These are phyloP conservation scores for Himalopsyche phryganea DNA, from an alignment of 1,140 invertebrate species.

Conservation along the genomic window DNA sequence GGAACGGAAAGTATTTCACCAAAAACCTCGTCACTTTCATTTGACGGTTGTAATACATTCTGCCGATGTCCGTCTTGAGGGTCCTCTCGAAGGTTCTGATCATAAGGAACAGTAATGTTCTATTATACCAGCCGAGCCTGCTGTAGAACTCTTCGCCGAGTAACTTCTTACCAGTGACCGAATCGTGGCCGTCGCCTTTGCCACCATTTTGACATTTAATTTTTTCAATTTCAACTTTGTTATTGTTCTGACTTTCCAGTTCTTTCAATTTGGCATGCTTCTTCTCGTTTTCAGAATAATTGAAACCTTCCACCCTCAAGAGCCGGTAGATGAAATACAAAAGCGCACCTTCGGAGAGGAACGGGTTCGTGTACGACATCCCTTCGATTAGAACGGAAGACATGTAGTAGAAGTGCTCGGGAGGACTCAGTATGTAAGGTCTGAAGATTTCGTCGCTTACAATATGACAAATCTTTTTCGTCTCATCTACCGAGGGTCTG, in stretches of 20 bases:
- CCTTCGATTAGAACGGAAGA: slow-evolving; percentile 46
- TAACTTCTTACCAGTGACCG: neutral
- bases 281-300: slow-evolving; percentile 28
- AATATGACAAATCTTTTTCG: slow-evolving; percentile 42
- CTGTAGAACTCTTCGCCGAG: slow-evolving; percentile 5
- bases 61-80: slow-evolving; percentile 21
- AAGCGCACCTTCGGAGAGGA: slow-evolving; percentile 37
- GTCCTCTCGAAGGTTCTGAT: neutral
- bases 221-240: neutral
- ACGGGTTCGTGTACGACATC: slow-evolving; percentile 45
- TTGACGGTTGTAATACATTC: slow-evolving; percentile 1
- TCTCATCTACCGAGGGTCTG: slow-evolving; percentile 45
- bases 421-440: slow-evolving; percentile 45
- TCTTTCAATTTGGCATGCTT: neutral
- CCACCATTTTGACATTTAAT: neutral
- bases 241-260: slow-evolving; percentile 2
- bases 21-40: neutral
- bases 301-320: slow-evolving; percentile 43
- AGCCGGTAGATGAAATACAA: slow-evolving; percentile 41
- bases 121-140: slow-evolving; percentile 16
- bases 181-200: no score
- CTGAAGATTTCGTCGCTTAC: slow-evolving; percentile 44
- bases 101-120: slow-evolving; percentile 3
- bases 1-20: slow-evolving; percentile 38
- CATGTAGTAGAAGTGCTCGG: slow-evolving; percentile 51